Evolutionary conservation across 2,888 invertebrate species (phyloP).

Genomic region (Diaperis boleti): DNA sequence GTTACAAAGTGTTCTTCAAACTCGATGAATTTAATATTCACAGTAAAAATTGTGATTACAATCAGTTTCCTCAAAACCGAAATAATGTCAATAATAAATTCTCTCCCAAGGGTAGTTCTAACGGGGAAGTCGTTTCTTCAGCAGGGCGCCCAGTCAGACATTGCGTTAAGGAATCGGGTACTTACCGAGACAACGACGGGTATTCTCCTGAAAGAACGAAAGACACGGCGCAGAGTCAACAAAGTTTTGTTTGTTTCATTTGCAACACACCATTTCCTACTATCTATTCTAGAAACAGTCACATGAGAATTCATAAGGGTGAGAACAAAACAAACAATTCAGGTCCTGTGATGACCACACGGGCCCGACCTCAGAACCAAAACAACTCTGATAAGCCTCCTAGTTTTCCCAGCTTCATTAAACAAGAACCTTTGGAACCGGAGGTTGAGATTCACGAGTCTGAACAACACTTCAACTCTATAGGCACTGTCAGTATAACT

Average conservation of each 20-base stretch:
- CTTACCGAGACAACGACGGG: slow-evolving; percentile 60
- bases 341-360: background rate
- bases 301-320: slow-evolving; percentile 65
- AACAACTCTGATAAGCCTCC: slow-evolving; percentile 16
- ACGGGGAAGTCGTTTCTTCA: slow-evolving; percentile 50
- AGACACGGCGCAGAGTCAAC: slow-evolving; percentile 42
- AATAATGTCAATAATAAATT: slow-evolving; percentile 21
- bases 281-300: slow-evolving; percentile 63
- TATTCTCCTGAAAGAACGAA: slow-evolving; percentile 37
- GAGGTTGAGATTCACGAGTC: slow-evolving; percentile 64
- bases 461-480: slow-evolving; percentile 43
- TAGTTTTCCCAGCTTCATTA: slow-evolving; percentile 44
- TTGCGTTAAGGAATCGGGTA: slow-evolving; percentile 61
- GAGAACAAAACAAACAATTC: slow-evolving; percentile 44
- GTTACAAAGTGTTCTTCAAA: slow-evolving; percentile 65
- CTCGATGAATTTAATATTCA: slow-evolving; percentile 65
- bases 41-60: slow-evolving; percentile 58
- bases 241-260: slow-evolving; percentile 62
- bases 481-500: slow-evolving; percentile 62
- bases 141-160: slow-evolving; percentile 61
- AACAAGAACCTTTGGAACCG: slow-evolving; percentile 63
- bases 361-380: too few relatives aligned
- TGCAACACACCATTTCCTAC: slow-evolving; percentile 64
- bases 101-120: slow-evolving; percentile 11
- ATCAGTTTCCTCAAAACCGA: slow-evolving; percentile 48